A percentile compares a stretch with the other conserved stretches of the same genome.
Conservation (phyloP, 2,797 vertebrate genomes). For the Chelon auratus region DNA sequence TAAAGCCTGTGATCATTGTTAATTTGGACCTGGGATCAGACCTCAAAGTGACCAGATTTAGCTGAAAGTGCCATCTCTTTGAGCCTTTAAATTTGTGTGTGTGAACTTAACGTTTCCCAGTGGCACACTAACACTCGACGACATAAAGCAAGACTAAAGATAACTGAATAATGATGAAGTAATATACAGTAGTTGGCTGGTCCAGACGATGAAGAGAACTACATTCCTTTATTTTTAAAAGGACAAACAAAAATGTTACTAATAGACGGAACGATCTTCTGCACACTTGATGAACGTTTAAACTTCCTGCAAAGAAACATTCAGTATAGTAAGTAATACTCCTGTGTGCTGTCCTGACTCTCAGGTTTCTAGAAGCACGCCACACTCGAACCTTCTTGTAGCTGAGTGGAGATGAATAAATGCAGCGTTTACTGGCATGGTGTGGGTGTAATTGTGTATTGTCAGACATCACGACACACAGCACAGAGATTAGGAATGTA, state of each 20-base stretch:
- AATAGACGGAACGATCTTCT: background rate
- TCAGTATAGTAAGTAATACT: background rate
- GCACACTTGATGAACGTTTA: background rate
- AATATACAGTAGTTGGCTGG: background rate
- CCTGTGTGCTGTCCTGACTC: background rate
- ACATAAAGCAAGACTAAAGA: background rate
- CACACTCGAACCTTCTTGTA: conserved; percentile 19
- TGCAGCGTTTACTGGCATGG: conserved; percentile 32
- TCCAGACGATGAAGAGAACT: conserved; percentile 1
- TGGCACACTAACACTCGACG: background rate
- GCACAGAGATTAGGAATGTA: conserved; percentile 52
- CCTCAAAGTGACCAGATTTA: no score
- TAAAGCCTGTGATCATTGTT: no score
- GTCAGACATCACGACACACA: conserved; percentile 62
- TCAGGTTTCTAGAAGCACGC: conserved; percentile 25
- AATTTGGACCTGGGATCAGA: no score
- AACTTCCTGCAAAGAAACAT: conserved; percentile 9
- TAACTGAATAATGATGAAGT: background rate
- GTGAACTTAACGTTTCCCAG: background rate
- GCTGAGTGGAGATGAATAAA: conserved; percentile 54
- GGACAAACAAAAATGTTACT: conserved; percentile 14
- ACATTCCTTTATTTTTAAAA: conserved; percentile 1
- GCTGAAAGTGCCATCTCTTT: background rate
- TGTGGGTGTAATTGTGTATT: conserved; percentile 71
- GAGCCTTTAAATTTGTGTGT: background rate